Conservation (phyloP, 1,140 invertebrate genomes). For the Saccostrea glomerata region DNA sequence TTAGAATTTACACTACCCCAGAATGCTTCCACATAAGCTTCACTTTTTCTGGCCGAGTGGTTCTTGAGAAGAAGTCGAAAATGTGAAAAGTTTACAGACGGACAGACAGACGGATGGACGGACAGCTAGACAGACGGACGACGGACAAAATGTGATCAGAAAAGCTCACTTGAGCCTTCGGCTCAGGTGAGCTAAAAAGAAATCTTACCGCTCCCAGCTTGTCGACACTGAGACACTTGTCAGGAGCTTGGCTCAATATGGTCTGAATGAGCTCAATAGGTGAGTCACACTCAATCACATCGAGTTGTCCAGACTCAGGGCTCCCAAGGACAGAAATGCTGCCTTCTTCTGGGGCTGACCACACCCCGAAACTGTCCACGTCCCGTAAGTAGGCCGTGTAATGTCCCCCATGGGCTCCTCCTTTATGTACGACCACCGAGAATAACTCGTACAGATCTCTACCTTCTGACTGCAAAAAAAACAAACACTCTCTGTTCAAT, state of each 20-base stretch:
- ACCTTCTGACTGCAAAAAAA: slow-evolving; percentile 19
- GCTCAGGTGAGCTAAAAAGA: no score
- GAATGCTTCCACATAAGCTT: no score
- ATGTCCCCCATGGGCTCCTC: slow-evolving; percentile 77
- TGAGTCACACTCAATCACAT: slow-evolving; percentile 73
- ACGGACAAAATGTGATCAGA: no score
- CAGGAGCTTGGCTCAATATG: slow-evolving; percentile 62
- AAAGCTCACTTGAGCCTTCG: no score
- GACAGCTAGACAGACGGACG: no score
- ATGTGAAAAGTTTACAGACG: no score
- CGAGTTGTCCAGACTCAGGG: slow-evolving; percentile 59
- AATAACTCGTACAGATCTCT: slow-evolving; percentile 73
- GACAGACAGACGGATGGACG: no score
- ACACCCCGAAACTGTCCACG: slow-evolving; percentile 74
- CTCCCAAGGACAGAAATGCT: slow-evolving; percentile 59
- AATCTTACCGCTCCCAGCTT: slow-evolving; percentile 72
- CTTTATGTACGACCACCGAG: slow-evolving; percentile 77
- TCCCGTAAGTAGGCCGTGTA: slow-evolving; percentile 78
- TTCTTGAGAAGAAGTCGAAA: no score
- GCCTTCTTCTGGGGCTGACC: slow-evolving; percentile 70
- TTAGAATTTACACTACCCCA: no score
- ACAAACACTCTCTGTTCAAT: no score
- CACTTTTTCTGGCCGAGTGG: no score
- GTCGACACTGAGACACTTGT: slow-evolving; percentile 66
- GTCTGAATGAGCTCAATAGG: slow-evolving; percentile 72